Evolutionary conservation across 1,140 invertebrate species (phyloP).

Genomic region (Papilio polyxenes): DNA sequence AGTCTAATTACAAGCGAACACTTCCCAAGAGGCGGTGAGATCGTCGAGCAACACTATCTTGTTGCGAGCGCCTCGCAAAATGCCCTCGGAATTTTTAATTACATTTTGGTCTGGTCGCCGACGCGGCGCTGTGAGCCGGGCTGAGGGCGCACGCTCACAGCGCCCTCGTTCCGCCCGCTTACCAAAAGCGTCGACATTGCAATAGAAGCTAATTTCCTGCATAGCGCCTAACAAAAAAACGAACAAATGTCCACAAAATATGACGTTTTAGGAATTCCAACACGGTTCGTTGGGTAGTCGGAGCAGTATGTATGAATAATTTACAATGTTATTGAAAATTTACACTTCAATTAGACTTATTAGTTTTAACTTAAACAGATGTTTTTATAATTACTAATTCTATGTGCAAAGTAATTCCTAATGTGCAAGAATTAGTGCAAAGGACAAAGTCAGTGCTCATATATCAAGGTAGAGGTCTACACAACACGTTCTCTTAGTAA

Average conservation of each 20-base stretch:
- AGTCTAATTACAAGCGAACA: conserved; percentile 79
- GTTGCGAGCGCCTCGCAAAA: conserved; percentile 75
- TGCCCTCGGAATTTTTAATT: conserved; percentile 81
- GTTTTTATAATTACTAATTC: not conserved
- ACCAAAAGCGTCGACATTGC: conserved; percentile 78
- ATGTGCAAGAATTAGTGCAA: conserved; percentile 52
- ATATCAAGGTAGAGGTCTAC: conserved; percentile 39
- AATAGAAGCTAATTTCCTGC: conserved; percentile 80
- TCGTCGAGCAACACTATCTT: conserved; percentile 77
- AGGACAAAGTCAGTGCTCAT: conserved; percentile 49
- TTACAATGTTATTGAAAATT: conserved; percentile 26
- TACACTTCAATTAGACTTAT: conserved; percentile 27
- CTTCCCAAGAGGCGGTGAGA: conserved; percentile 75
- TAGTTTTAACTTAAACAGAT: conserved; percentile 16
- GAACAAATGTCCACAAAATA: conserved; percentile 66
- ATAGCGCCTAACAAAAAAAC: conserved; percentile 75
- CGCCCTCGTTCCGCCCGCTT: conserved; percentile 75
- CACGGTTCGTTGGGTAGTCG: conserved; percentile 29
- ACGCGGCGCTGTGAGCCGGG: conserved; percentile 68
- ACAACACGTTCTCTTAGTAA: conserved; percentile 54
- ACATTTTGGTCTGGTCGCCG: conserved; percentile 78
- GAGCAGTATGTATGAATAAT: conserved; percentile 25
- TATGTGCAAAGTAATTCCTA: conserved; percentile 28
- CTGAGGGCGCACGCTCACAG: conserved; percentile 70
- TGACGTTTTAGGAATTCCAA: conserved; percentile 54